Base-by-base conservation (phyloP, 2,797 vertebrate species). In the Acanthiza pusilla region DNA sequence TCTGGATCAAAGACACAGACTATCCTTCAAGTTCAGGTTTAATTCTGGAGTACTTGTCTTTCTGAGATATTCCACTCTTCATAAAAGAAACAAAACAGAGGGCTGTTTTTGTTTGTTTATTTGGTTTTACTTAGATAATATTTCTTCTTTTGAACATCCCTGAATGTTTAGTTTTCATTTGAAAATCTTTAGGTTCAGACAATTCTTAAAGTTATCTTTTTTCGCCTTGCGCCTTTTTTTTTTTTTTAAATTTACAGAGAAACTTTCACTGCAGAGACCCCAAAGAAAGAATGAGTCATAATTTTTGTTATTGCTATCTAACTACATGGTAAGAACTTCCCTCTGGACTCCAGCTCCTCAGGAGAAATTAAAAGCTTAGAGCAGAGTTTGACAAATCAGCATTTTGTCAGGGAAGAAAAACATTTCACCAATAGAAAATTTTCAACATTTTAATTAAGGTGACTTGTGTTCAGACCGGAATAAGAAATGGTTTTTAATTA, bases 1-100 rank as follows among this genome's bases (percentile, higher is more conserved):
- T 65, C 23, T 58, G n/a, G 53, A 84, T 93, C 92, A 92, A 93
- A 94, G 76, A 63, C 43, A 80, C 11, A 74, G 57, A 58, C 54
- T 74, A 82, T 40, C 6, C n/a, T 75, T 88, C 53, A 78, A 91
- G 48, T 63, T 86, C 45, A 80, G 13, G 15, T 62, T 85, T 91
- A 83, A 85, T 85, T 90, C 57, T 80, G 45, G 51, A 32, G 30
- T 53, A 53, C 29, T 58, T 76, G 1, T 38, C 26, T 72, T 85
- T 50, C 27, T 32, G 55, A 82, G 27, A 34, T 38, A 9, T 43
- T 83, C 32, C 17, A 53, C 21, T 65, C 25, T 53, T 75, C 30
- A 25, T 42, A 20, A 58, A 73, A 63, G 20, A 45, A 76, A 32
- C 1, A 20, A 13, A 72, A 15, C 2, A 67, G 23, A 61, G 5